phyloP scores from a whole-genome alignment of 2,797 vertebrate genomes.

The Knipowitschia caucasica region DNA sequence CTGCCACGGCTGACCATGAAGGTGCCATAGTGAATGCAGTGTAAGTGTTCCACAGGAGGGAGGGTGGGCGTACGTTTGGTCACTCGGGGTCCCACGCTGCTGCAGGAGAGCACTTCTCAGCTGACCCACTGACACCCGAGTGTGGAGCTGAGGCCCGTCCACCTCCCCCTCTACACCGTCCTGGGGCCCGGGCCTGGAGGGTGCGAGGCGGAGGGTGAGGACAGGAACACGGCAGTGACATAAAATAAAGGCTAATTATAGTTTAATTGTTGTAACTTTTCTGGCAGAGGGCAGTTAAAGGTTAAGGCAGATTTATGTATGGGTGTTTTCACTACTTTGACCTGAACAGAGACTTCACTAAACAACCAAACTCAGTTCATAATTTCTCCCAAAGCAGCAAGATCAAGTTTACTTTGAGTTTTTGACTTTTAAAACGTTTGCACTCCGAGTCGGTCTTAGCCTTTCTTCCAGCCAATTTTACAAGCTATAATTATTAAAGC shows the following conservation, averaged over 20 bases:
- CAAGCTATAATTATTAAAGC: too few species aligned
- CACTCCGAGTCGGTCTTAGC: too few species aligned
- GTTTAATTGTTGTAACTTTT: neutral
- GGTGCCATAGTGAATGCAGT: neutral
- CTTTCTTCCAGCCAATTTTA: too few species aligned
- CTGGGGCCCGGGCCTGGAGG: conserved; percentile 64
- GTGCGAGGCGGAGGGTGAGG: conserved; percentile 28
- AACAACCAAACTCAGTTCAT: too few species aligned
- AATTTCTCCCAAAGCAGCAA: too few species aligned
- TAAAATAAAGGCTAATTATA: neutral
- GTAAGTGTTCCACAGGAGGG: neutral
- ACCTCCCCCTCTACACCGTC: conserved; percentile 56
- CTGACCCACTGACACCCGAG: conserved; percentile 78
- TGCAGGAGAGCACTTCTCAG: conserved; percentile 71
- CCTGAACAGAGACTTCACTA: too few species aligned
- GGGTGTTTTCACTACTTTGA: too few species aligned
- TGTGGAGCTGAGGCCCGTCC: conserved; percentile 65
- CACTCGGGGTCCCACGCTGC: conserved; percentile 59
- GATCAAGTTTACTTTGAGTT: too few species aligned
- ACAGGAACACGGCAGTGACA: conserved; percentile 26
- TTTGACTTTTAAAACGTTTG: too few species aligned
- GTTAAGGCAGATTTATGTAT: too few species aligned
- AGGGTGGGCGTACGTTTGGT: conserved; percentile 59
- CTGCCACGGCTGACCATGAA: neutral
- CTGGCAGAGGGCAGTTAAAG: too few species aligned